Base-by-base conservation (phyloP, 2,113 vertebrate genomes). In the Poecile atricapillus region DNA sequence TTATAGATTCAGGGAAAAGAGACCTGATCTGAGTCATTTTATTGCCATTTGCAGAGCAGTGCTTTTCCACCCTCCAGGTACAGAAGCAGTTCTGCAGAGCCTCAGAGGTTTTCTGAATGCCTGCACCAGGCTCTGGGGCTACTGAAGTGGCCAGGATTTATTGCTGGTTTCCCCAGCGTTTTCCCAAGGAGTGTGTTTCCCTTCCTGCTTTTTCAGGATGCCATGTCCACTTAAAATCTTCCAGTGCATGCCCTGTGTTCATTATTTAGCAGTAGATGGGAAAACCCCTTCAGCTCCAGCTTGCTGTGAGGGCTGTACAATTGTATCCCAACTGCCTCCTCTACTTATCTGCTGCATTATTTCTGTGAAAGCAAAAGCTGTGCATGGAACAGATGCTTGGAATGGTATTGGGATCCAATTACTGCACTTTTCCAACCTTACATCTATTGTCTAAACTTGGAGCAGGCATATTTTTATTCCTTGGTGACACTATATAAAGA, bases 371-470 rank as follows among this genome's bases (percentile, higher is more conserved):
- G 92, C 95, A 95, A 87, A 96, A 89, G 95, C 93, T 41, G 23
- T 52, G 46, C 80, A 15, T 58, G 77, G 93, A 95, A 92, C 90
- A 96, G 95, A 97, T 97, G 97, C 93, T 83, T 97, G 97, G 95
- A 94, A 97, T 96, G 94, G 90, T 91, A 91, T 70, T 91, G 95
- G 91, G 96, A 95, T 97, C 96, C 90, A 94, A 84, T 97, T 97
- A 97, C 96, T 90, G 90, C 91, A 94, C 93, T 97, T 97, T 95
- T 96, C 94, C 95, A 95, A 92, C 89, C 95, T 96, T 95, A 95
- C 94, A 96, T 97, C 97, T 89, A 97, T 97, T 97, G 97, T 97
- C 97, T 98, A 98, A 97, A 98, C 97, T 98, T 97, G 97, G 97
- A 97, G 79, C 89, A 70, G 95, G 93, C 94, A 87, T 97, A 97